Evolutionary conservation across 2,797 vertebrate genomes (phyloP), one percentile per base, ranked within the genome.

Genomic region (Chloroceryle inda): DNA sequence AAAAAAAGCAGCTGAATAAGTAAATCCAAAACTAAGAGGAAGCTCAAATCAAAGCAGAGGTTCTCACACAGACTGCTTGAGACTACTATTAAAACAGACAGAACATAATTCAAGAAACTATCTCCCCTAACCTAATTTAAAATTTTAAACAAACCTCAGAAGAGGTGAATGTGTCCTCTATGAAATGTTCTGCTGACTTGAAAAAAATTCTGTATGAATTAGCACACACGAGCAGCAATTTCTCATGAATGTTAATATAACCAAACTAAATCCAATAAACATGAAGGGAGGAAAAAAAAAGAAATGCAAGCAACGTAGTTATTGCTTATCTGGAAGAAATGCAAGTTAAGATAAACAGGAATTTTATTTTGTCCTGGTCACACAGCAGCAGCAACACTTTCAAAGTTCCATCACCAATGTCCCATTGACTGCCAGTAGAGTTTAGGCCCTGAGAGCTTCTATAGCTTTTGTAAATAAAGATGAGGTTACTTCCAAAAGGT

Each of bases 171-270:
- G 50, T 11, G 22, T 63, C 42, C 50, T 89, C 59, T 73, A 69
- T 1, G 6, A 67, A 91, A 59, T 29, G 13, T 85, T 89, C 71
- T 89, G 84, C 78, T 97, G 89, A 94, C 84, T 82, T 84, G 75
- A 56, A 89, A 81, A 42, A 64, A 73, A 56, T 11, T 2, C 38
- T 61, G 35, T 68, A 88, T 94, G 82, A 87, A 87, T 93, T 92
- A 78, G 50, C 56, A 90, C 63, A 75, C 52, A 59, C 12, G 31
- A 94, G 74, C 69, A 94, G 72, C 68, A 91, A 27, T 77, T 94
- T 88, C 76, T 94, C 79, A 86, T 92, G 69, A 96, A 96, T 81
- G 55, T 78, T 94, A 95, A 94, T 81, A 79, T 18, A 91, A 77
- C 29, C 53, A 91, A 89, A 77, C 58, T 77, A 88, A 97, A 89